Evolutionary conservation across 1,140 invertebrate species (phyloP).

Genomic region (Brachionus paranguensis): DNA sequence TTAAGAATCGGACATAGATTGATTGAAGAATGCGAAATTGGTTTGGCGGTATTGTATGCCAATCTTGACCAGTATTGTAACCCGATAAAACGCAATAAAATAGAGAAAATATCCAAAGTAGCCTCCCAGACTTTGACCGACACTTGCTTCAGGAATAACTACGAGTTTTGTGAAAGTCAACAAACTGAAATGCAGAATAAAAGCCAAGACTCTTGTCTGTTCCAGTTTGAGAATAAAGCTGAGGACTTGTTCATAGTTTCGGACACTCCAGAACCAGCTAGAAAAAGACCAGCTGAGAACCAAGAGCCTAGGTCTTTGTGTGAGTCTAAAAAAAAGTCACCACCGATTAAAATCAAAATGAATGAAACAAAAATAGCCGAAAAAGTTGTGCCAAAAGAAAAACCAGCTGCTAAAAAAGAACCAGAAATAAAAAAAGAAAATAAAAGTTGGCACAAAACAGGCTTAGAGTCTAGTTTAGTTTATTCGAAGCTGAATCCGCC

Average conservation of each 20-base stretch:
- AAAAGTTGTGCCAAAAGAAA: background rate
- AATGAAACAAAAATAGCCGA: background rate
- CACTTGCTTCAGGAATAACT: background rate
- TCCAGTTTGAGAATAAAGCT: conserved; percentile 22
- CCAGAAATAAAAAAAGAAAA: background rate
- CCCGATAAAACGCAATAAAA: background rate
- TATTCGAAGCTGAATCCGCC: background rate
- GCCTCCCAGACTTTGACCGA: conserved; percentile 16
- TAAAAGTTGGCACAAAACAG: background rate
- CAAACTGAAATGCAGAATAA: background rate
- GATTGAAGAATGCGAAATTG: conserved; percentile 22
- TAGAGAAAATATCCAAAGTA: background rate
- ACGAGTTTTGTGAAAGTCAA: background rate
- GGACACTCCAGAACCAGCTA: conserved; percentile 11
- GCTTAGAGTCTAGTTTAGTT: background rate
- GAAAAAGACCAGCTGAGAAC: conserved; percentile 38
- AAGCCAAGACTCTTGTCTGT: conserved; percentile 12
- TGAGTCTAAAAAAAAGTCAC: background rate
- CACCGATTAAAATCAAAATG: background rate
- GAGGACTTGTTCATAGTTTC: conserved; percentile 9
- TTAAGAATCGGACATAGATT: background rate
- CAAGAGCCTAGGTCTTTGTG: conserved; percentile 19
- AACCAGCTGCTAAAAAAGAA: background rate
- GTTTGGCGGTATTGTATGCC: background rate
- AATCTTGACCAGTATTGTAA: conserved; percentile 9